Evolutionary conservation across 2,888 invertebrate genomes (phyloP), one percentile per base, ranked within the genome.

Genomic region (Dendrolimus houi): DNA sequence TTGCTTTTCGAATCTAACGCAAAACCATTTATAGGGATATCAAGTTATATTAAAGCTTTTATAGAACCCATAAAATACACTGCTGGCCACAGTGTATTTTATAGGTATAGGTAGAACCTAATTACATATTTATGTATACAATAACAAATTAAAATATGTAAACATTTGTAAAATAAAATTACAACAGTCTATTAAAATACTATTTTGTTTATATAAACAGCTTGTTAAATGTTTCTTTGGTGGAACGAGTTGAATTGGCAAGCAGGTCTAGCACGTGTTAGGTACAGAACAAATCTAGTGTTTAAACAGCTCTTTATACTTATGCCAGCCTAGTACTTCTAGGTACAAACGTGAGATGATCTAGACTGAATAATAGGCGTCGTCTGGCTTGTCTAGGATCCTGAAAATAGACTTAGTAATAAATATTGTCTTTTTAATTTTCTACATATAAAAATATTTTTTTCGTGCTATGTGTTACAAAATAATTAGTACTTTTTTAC

Each of bases 311-410:
- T 77, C 75, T 70, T 65, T 55, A 59, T 61, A 61, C 57, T 66
- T 75, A 75, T 88, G 85, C 57, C 63, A 64, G 67, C 87, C 86
- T 88, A 73, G 87, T 89, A 84, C 70, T 75, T 83, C 79, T 87
- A 87, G 87, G 86, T 85, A 87, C 80, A 75, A 80, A 72, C 72
- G 64, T 63, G 68, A 72, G 64, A 63, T 66, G 58, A 68, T 67
- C 72, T 79, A 47, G 81, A 68, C 77, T 67, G 70, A 64, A 67
- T 60, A 9, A 7, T 47, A 17, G 47, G 47, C 10, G 47, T n/a
- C n/a, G 1, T 47, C 29, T 29, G 29, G 29, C 29, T 29, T 29
- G 29, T 29, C 29, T 29, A 29, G 6, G 29, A 29, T 29, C 29
- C 29, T 29, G 29, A 29, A 29, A 29, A 29, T 29, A 29, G 29